Evolutionary conservation across 1,140 invertebrate genomes (phyloP).

Genomic region (Aphis craccivora): DNA sequence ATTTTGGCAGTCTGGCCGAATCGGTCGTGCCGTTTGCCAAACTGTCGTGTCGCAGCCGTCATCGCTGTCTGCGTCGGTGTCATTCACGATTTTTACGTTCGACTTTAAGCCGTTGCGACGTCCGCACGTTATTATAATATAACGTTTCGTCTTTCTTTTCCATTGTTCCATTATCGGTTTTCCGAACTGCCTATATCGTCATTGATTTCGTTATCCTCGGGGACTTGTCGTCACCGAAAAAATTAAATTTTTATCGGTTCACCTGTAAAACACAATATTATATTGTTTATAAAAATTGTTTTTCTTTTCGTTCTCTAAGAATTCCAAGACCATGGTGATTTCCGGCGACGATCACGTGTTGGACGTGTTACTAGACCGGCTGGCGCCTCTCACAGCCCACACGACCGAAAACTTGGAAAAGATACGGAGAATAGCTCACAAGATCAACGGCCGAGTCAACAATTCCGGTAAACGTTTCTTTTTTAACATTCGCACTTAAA

Average conservation of each 20-base stretch:
- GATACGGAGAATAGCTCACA: constrained; percentile 37
- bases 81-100: constrained; percentile 48
- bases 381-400: neutral
- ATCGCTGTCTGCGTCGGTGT: neutral
- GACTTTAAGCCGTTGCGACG: neutral
- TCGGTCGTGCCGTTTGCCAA: constrained; percentile 53
- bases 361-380: constrained; percentile 41
- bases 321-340: neutral
- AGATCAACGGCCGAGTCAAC: constrained; percentile 48
- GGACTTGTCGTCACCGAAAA: neutral
- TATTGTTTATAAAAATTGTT: neutral
- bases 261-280: neutral
- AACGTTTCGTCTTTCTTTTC: neutral
- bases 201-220: neutral
- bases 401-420: constrained; percentile 46
- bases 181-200: neutral
- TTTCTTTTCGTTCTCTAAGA: neutral
- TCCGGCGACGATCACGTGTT: constrained; percentile 44
- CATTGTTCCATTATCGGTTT: neutral
- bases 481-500: neutral
- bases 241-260: neutral
- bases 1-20: constrained; percentile 55
- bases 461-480: constrained; percentile 36
- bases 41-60: neutral
- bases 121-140: neutral